Percentiles rank a stretch among this genome's conserved stretches.
Evolutionary conservation across 1,140 invertebrate species (phyloP).

Genomic region (Druon quercuslanigerum): DNA sequence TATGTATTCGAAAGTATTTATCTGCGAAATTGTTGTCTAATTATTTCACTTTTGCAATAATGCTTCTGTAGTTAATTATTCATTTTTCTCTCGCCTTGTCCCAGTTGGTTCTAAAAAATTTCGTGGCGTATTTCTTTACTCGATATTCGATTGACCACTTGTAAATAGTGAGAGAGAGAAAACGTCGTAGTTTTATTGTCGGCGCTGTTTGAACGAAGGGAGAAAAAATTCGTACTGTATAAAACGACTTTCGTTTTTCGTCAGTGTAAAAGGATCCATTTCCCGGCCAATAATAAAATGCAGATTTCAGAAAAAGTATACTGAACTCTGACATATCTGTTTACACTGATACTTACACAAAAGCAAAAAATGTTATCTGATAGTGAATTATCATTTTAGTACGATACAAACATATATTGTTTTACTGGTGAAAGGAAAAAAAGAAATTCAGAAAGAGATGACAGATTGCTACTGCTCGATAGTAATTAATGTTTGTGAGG

Average conservation of each 20-base stretch:
- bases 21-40: no score
- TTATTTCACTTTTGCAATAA: not conserved
- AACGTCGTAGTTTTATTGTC: constrained; percentile 18
- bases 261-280: constrained; percentile 10
- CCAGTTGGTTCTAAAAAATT: not conserved
- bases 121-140: constrained; percentile 19
- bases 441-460: constrained; percentile 49
- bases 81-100: constrained; percentile 31
- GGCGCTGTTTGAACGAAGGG: constrained; percentile 1
- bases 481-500: constrained; percentile 69
- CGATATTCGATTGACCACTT: constrained; percentile 32
- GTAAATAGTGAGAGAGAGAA: constrained; percentile 34
- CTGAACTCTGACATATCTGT: constrained; percentile 1
- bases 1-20: no score
- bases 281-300: constrained; percentile 4
- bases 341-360: constrained; percentile 12
- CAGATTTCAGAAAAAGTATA: not conserved
- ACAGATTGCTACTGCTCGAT: constrained; percentile 62
- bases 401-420: not conserved
- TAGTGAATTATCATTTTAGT: constrained; percentile 7
- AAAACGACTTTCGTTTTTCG: constrained; percentile 7
- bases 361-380: not conserved
- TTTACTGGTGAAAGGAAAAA: constrained; percentile 39
- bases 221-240: constrained; percentile 27
- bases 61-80: constrained; percentile 1